phyloP scores from a whole-genome alignment of 2,888 invertebrate species.

The Bugulina stolonifera region DNA sequence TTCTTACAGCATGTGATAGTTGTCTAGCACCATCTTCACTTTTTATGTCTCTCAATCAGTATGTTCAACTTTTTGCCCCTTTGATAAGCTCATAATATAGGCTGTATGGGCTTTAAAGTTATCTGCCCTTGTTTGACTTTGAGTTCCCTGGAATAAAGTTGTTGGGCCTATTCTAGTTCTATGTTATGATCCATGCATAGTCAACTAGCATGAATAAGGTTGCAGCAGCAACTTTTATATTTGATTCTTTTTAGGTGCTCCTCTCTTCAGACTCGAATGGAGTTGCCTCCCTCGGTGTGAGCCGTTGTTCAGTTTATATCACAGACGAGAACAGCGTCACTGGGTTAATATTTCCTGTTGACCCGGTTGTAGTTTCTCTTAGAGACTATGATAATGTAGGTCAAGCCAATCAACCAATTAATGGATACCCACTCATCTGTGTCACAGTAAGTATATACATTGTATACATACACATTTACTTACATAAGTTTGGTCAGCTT shows the following conservation, averaged over 20 bases:
- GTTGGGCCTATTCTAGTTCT: too few relatives aligned
- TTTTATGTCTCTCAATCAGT: not conserved
- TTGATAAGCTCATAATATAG: too few relatives aligned
- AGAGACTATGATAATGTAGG: constrained; percentile 39
- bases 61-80: too few relatives aligned
- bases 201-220: too few relatives aligned
- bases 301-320: constrained; percentile 38
- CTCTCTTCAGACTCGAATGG: constrained; percentile 13
- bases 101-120: too few relatives aligned
- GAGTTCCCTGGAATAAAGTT: too few relatives aligned
- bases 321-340: constrained; percentile 48
- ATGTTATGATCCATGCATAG: too few relatives aligned
- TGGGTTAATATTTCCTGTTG: constrained; percentile 50
- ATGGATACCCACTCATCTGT: constrained; percentile 52
- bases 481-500: too few relatives aligned
- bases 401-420: constrained; percentile 33
- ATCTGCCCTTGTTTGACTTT: too few relatives aligned
- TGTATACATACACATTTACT: too few relatives aligned
- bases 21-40: not conserved
- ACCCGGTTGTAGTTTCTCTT: constrained; percentile 48
- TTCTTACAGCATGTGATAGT: not conserved
- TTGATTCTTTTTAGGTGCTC: not conserved
- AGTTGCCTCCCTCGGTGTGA: not conserved
- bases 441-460: constrained; percentile 44
- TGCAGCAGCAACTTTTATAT: too few relatives aligned